phyloP scores from a whole-genome alignment of 2,888 invertebrate species.

The Cephus nigrinus region DNA sequence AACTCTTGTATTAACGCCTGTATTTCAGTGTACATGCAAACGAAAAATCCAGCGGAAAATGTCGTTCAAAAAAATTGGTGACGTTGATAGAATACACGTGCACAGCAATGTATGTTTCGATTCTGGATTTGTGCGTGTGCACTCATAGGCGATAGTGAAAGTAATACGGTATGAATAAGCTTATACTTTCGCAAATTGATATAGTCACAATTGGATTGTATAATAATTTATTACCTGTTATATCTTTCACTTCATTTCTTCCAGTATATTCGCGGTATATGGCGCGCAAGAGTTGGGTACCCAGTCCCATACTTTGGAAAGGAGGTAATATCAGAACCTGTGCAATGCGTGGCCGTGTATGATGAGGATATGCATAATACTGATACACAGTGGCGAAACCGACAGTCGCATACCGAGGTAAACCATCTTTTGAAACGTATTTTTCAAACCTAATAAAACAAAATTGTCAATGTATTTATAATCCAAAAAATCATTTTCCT shows the following conservation, averaged over 20 bases:
- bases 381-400: constrained; percentile 94
- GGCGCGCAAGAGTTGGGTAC: constrained; percentile 77
- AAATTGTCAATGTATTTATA: constrained; percentile 1
- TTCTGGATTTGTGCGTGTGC: too few species aligned
- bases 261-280: constrained; percentile 72
- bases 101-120: too few species aligned
- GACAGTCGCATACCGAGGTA: constrained; percentile 77
- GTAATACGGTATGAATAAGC: neutral
- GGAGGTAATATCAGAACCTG: constrained; percentile 95
- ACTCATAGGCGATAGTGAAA: too few species aligned
- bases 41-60: too few species aligned
- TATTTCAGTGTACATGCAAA: neutral
- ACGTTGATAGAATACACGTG: too few species aligned
- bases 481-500: neutral
- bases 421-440: constrained; percentile 72
- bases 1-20: neutral
- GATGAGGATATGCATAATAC: constrained; percentile 92
- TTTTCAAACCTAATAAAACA: constrained; percentile 74
- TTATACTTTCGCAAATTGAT: neutral
- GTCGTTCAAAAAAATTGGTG: too few species aligned
- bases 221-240: constrained; percentile 72
- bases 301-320: constrained; percentile 87
- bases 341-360: constrained; percentile 89
- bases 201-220: neutral
- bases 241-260: constrained; percentile 72